Evolutionary conservation across 2,113 vertebrate species (phyloP), one percentile per base, ranked within the genome.

Genomic region (Lepus europaeus): DNA sequence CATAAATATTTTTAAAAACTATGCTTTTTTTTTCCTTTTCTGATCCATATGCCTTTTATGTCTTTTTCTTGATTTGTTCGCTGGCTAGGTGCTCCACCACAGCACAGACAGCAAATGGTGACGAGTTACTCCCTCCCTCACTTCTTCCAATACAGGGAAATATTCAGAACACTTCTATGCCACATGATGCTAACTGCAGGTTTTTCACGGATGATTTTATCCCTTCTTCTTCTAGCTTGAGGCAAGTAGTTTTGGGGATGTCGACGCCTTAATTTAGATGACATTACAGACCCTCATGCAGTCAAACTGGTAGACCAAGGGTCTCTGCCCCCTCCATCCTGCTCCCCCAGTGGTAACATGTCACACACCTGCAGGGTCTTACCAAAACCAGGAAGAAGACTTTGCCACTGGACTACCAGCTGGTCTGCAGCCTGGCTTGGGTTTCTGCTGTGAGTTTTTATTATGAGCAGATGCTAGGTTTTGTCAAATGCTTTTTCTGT

Each of bases 1-100:
- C 6, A 45, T 39, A 4, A 39, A 39, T 45, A 45, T 45, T 45
- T 45, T 45, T 45, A 7, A 45, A 45, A 39, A 45, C 6, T 6
- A 45, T 6, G n/a, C 12, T 85, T 49, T 89, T 33, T 76, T 89
- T 53, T 33, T 73, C 23, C 19, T 29, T 33, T 59, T 70, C 87
- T 36, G 63, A 45, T 56, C 36, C 70, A 17, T 53, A 11, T 33
- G 6, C 11, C 13, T 51, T 73, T 31, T 39, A 10, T 64, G 83
- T 96, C 59, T 69, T 81, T 76, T 85, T 39, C 45, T 94, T 36
- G 29, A 31, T 19, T 45, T 29, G 73, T 83, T 86, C 19, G 83
- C 25, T 78, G 64, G 53, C 39, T 83, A 45, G 31, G 61, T 51
- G 13, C 12, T 61, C 7, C 3, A 31, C 20, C 20, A 79, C n/a